These are phyloP conservation scores for Baryphthengus martii DNA, from an alignment of 2,113 vertebrate species.

Conservation along the genomic window DNA sequence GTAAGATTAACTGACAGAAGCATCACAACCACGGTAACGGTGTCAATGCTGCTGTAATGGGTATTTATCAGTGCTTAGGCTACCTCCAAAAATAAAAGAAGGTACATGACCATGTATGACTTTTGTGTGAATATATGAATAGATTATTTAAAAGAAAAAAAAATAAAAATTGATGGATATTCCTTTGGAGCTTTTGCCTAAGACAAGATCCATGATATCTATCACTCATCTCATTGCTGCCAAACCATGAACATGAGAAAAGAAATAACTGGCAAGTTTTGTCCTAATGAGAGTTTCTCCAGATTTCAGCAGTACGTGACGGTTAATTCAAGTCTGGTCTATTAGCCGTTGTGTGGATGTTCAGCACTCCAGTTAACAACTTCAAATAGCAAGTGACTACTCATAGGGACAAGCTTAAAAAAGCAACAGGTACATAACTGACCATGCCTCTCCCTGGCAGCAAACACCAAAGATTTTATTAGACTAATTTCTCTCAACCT, in stretches of 20 bases:
- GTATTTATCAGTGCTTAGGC: not conserved
- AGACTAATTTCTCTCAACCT: not conserved
- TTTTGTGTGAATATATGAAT: not conserved
- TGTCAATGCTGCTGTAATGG: not conserved
- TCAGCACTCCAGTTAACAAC: not conserved
- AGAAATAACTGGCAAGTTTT: not conserved
- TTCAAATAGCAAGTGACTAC: not conserved
- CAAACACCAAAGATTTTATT: not conserved
- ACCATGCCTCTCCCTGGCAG: not conserved
- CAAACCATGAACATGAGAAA: not conserved
- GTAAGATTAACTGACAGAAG: not conserved
- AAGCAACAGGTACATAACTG: not conserved
- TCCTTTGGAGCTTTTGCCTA: not conserved
- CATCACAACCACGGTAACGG: not conserved
- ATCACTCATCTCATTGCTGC: not conserved
- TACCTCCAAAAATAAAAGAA: not conserved
- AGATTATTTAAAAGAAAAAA: not conserved
- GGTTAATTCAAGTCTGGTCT: conserved; percentile 15
- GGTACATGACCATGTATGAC: not conserved
- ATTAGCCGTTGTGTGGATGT: not conserved
- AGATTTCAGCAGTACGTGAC: not conserved
- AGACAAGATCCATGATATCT: not conserved
- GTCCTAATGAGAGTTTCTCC: not conserved
- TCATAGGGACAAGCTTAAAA: not conserved
- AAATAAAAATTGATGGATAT: not conserved